Evolutionary conservation across 2,113 vertebrate genomes (phyloP), one percentile per base, ranked within the genome.

Genomic region (Catagonus wagneri): DNA sequence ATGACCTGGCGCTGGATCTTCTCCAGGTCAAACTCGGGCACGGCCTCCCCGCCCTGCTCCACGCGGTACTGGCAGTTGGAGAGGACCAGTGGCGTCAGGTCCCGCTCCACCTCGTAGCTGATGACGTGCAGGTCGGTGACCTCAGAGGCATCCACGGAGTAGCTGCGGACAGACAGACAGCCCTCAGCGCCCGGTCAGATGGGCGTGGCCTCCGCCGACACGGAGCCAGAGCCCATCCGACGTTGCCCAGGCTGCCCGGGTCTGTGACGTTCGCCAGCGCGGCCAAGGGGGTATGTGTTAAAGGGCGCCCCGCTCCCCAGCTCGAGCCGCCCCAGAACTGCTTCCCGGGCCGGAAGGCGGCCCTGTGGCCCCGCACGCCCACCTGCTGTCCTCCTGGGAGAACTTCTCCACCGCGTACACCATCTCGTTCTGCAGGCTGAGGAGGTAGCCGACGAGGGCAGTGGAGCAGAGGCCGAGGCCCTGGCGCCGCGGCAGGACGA

Each of bases 21-120:
- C 87, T 98, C 98, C 95, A 99, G 98, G 97, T 99, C 99, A 0
- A 99, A 99, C 71, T 99, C 99, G 56, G 99, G 98, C 91, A 99
- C 23, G 0, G 98, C 98, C 97, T 99, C 99, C 91, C 98, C 98
- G 58, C 99, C 99, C 25, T 98, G 98, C 97, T 99, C 99, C 89
- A 99, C 98, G 68, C 98, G 99, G 98, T 99, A 99, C 98, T 99
- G 99, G 96, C 99, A 99, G 98, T 99, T 99, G 96, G 99, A 99
- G 63, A 99, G 97, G 87, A 99, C 98, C 97, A 99, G 98, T 0
- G 99, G 99, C 75, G 98, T 98, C 96, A 99, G 96, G 97, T 99
- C 99, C 52, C 98, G 99, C 92, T 99, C 99, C 23, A 99, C 94
- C 65, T 99, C 99, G 0, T 99, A 99, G 25, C 98, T 99, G 95